Evolutionary conservation across 1,140 invertebrate genomes (phyloP).

Genomic region (Tetragnatha versicolor): DNA sequence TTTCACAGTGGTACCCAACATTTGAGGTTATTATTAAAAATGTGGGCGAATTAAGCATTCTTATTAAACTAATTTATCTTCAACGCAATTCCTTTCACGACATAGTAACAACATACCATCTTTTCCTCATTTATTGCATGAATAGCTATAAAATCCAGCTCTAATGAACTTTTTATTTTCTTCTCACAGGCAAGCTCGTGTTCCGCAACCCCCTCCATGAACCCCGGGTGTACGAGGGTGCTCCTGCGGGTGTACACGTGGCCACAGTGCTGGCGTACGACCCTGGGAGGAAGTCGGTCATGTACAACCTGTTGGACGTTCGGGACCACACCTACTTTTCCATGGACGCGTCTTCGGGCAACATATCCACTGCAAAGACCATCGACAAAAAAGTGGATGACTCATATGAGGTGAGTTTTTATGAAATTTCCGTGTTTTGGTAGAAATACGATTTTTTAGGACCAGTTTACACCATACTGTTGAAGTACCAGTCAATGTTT

Average conservation of each 20-base stretch:
- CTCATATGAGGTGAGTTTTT: slow-evolving; percentile 33
- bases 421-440: too few species aligned
- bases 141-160: background rate
- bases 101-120: too few species aligned
- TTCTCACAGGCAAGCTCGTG: slow-evolving; percentile 49
- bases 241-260: slow-evolving; percentile 50
- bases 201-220: slow-evolving; percentile 55
- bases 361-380: slow-evolving; percentile 41
- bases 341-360: slow-evolving; percentile 50
- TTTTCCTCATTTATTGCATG: too few species aligned
- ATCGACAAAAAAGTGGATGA: slow-evolving; percentile 41
- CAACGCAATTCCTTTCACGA: too few species aligned
- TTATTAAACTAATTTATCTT: too few species aligned
- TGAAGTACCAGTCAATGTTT: too few species aligned
- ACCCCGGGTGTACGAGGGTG: slow-evolving; percentile 53
- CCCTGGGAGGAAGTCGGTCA: slow-evolving; percentile 31
- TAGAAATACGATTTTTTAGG: too few species aligned
- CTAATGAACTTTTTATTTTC: background rate
- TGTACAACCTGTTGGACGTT: slow-evolving; percentile 50
- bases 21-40: too few species aligned
- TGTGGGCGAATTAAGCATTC: too few species aligned
- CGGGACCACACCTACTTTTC: slow-evolving; percentile 49
- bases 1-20: too few species aligned
- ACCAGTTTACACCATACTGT: too few species aligned
- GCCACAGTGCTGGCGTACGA: slow-evolving; percentile 53